phyloP scores from a whole-genome alignment of 2,113 vertebrate genomes.

The Paradoxurus hermaphroditus region DNA sequence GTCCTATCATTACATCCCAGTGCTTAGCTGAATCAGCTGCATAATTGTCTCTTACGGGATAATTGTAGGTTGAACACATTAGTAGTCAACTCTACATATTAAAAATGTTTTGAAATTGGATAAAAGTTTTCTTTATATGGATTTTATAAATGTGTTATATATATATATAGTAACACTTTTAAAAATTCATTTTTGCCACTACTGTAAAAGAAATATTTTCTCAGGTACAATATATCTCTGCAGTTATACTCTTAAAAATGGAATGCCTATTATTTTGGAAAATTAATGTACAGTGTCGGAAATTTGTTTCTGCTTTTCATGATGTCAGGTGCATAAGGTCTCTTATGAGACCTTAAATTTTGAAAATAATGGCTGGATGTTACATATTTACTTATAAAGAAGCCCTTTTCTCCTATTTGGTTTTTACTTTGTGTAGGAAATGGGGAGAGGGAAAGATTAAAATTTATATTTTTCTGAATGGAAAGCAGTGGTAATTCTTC shows the following conservation, averaged over 20 bases:
- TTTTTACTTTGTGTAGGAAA: conserved; percentile 13
- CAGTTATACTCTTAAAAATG: not conserved
- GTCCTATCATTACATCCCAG: not conserved
- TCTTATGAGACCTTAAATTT: not conserved
- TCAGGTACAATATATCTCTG: not conserved
- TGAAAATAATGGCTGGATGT: conserved; percentile 4
- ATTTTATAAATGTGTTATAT: not conserved
- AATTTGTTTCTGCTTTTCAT: not conserved
- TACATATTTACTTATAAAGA: not conserved
- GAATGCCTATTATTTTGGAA: not conserved
- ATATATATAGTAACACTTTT: not conserved
- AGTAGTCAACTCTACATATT: not conserved
- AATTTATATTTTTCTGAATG: not conserved
- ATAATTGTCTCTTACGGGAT: not conserved
- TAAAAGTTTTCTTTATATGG: not conserved
- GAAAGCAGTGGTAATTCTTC: not conserved
- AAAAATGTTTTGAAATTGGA: not conserved
- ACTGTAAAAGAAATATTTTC: not conserved
- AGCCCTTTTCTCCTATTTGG: not conserved
- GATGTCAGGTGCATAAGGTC: not conserved
- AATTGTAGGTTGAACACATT: not conserved
- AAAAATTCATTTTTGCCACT: not conserved
- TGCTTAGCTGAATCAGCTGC: not conserved
- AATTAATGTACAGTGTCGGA: not conserved
- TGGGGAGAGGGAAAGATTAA: not conserved